Conservation (phyloP, 2,797 vertebrate genomes). For the Rhinatrema bivittatum region DNA sequence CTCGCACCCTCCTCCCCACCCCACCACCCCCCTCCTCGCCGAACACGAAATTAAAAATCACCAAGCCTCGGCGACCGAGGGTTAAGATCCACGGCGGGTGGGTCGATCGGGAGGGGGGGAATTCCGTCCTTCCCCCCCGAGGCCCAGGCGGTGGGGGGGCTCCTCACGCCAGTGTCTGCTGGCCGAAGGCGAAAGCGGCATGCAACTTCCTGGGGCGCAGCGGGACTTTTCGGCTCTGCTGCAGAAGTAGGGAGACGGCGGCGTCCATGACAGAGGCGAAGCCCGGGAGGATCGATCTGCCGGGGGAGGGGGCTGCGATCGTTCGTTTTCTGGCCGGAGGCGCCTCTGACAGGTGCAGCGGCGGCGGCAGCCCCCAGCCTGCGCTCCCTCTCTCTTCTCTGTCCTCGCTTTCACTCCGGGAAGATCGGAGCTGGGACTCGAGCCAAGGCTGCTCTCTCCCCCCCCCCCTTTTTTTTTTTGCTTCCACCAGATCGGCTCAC, state of each 20-base stretch:
- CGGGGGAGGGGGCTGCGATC: conserved; percentile 21
- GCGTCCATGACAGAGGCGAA: conserved; percentile 52
- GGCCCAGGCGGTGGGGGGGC: no score
- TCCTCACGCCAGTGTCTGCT: no score
- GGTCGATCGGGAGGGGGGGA: not conserved
- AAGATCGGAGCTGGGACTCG: conserved; percentile 18
- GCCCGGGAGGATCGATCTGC: conserved; percentile 8
- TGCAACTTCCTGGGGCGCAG: conserved; percentile 24
- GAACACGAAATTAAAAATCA: no score
- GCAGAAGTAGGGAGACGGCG: conserved; percentile 28
- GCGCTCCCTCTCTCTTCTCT: conserved; percentile 9
- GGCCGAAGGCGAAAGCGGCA: not conserved
- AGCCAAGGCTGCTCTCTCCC: conserved; percentile 11
- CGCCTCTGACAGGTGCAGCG: no score
- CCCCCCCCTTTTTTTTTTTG: conserved; percentile 4
- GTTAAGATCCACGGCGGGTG: conserved; percentile 31
- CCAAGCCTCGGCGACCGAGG: conserved; percentile 2
- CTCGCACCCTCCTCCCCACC: no score
- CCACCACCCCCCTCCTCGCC: no score
- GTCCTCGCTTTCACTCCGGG: conserved; percentile 4
- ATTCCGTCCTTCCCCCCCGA: no score
- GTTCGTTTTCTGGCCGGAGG: conserved; percentile 24
- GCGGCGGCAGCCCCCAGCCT: conserved; percentile 22
- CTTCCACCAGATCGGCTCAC: conserved; percentile 29
- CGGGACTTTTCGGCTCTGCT: conserved; percentile 26